A percentile compares a stretch with the other conserved stretches of the same genome.
Evolutionary conservation across 2,888 invertebrate genomes (phyloP).

Genomic region (Cryptocephalus moraei): DNA sequence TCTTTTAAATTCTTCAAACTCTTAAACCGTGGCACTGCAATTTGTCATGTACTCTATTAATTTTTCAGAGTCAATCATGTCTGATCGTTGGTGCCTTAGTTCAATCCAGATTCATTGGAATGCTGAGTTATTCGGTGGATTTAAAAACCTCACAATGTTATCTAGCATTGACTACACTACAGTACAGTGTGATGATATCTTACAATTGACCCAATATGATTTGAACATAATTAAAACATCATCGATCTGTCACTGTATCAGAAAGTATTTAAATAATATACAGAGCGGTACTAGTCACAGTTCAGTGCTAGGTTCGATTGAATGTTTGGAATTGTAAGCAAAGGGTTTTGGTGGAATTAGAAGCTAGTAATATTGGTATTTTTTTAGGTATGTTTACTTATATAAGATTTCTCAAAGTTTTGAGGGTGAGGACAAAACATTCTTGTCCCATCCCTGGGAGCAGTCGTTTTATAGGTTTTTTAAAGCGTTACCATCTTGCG

Average conservation of each 20-base stretch:
- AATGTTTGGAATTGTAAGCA: constrained; percentile 46
- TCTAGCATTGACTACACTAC: constrained; percentile 18
- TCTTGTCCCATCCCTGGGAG: constrained; percentile 50
- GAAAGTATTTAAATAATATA: constrained; percentile 45
- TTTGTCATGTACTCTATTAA: too few relatives aligned
- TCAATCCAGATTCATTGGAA: constrained; percentile 40
- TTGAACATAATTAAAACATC: constrained; percentile 42
- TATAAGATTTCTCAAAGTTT: constrained; percentile 13
- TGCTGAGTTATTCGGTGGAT: constrained; percentile 34
- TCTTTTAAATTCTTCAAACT: too few relatives aligned
- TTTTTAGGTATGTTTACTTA: constrained; percentile 22
- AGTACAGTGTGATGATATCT: constrained; percentile 23
- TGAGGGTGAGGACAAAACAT: constrained; percentile 11
- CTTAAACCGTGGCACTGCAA: too few relatives aligned
- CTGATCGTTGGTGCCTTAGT: constrained; percentile 31
- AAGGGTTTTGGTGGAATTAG: not conserved
- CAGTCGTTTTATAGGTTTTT: constrained; percentile 51
- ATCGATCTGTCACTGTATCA: constrained; percentile 43
- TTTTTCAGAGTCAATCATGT: constrained; percentile 15
- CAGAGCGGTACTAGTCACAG: constrained; percentile 55
- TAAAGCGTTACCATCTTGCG: constrained; percentile 51
- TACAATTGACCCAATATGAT: constrained; percentile 37
- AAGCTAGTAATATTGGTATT: not conserved
- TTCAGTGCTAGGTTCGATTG: constrained; percentile 46
- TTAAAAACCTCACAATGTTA: constrained; percentile 29